Conservation (phyloP, 2,797 vertebrate species). For the Denticeps clupeoides region DNA sequence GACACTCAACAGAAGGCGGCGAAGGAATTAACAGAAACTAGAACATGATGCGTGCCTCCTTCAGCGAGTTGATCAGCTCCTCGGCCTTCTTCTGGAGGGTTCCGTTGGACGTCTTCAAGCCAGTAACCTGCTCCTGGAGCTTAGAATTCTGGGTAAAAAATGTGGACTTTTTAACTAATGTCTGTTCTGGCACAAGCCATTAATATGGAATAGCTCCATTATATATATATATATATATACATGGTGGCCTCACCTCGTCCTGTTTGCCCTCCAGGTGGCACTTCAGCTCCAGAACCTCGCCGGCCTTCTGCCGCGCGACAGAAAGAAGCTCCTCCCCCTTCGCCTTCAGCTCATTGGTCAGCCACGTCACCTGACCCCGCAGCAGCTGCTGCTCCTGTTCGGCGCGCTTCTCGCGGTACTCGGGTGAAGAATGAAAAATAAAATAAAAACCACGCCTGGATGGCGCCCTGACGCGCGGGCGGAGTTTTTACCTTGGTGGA, state of each 20-base stretch:
- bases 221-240: neutral
- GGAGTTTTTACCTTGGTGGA: conserved; percentile 78
- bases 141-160: conserved; percentile 61
- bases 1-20: neutral
- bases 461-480: too few species aligned
- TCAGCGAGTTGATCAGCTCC: conserved; percentile 77
- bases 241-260: conserved; percentile 63
- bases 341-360: conserved; percentile 78
- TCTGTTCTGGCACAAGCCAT: neutral
- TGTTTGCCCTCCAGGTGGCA: conserved; percentile 83
- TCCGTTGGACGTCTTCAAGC: conserved; percentile 78
- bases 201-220: neutral
- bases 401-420: conserved; percentile 92
- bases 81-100: conserved; percentile 83
- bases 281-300: conserved; percentile 83
- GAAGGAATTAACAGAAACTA: neutral
- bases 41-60: conserved; percentile 67
- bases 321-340: conserved; percentile 88
- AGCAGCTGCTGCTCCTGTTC: conserved; percentile 91
- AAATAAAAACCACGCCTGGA: too few species aligned
- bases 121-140: conserved; percentile 75
- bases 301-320: conserved; percentile 80
- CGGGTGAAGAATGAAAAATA: too few species aligned
- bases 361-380: conserved; percentile 76
- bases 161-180: neutral